Evolutionary conservation across 2,888 invertebrate species (phyloP).

Genomic region (Pseudanteris insignis): DNA sequence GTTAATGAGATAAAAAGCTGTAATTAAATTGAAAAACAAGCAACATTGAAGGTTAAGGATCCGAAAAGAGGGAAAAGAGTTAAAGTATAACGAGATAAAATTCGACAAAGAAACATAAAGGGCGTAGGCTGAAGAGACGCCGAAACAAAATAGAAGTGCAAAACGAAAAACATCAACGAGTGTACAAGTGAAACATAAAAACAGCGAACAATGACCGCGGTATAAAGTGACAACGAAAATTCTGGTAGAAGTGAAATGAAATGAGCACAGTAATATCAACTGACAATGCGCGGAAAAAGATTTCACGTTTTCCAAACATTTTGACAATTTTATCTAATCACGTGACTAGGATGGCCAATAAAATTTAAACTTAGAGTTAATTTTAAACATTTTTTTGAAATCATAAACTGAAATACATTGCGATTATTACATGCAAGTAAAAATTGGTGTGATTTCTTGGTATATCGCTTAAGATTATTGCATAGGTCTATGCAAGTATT

Average conservation of each 20-base stretch:
- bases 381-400: too few species aligned
- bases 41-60: neutral
- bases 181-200: conserved; percentile 13
- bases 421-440: too few species aligned
- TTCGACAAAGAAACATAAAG: conserved; percentile 13
- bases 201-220: conserved; percentile 7
- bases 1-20: too few species aligned
- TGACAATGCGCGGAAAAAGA: too few species aligned
- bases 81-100: conserved; percentile 2
- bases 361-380: too few species aligned
- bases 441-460: too few species aligned
- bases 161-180: conserved; percentile 5
- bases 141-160: conserved; percentile 12
- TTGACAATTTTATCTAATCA: too few species aligned
- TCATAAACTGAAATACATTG: too few species aligned
- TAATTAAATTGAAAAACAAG: neutral
- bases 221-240: conserved; percentile 12
- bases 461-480: too few species aligned
- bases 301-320: too few species aligned
- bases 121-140: conserved; percentile 12
- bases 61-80: neutral
- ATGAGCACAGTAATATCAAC: neutral
- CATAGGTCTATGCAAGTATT: too few species aligned
- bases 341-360: too few species aligned
- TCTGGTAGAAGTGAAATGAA: conserved; percentile 1